phyloP scores from a whole-genome alignment of 2,888 invertebrate species.

The Biston stratarius region DNA sequence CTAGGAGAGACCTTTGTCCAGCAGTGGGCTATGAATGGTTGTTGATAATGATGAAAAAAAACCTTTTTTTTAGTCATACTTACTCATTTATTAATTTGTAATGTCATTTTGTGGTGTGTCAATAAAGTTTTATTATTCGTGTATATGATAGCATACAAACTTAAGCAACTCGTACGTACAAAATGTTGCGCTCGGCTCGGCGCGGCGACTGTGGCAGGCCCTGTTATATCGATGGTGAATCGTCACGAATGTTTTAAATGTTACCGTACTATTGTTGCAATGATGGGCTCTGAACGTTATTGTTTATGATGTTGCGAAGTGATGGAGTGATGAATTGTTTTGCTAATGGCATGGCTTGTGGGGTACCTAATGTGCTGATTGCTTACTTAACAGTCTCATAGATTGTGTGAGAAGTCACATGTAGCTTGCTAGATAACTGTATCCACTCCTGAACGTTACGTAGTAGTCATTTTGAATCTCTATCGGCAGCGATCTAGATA shows the following conservation, averaged over 20 bases:
- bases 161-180: background rate
- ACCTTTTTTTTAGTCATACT: no score
- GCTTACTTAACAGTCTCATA: slow-evolving; percentile 21
- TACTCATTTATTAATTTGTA: no score
- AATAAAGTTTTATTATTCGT: no score
- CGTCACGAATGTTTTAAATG: slow-evolving; percentile 46
- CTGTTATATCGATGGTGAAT: slow-evolving; percentile 43
- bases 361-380: slow-evolving; percentile 22
- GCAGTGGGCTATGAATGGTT: no score
- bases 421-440: slow-evolving; percentile 3
- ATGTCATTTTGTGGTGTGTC: no score
- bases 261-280: slow-evolving; percentile 38
- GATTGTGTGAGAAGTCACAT: slow-evolving; percentile 7
- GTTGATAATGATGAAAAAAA: no score
- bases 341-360: slow-evolving; percentile 32
- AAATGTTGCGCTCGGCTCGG: background rate
- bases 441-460: background rate
- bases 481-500: background rate
- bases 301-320: slow-evolving; percentile 32
- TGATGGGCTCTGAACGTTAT: slow-evolving; percentile 21
- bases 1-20: no score
- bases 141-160: no score
- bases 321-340: slow-evolving; percentile 38
- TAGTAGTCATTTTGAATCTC: background rate
- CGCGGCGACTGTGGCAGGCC: slow-evolving; percentile 9